Base-by-base conservation (phyloP, 2,797 vertebrate species). In the Epinephelus coioides region DNA sequence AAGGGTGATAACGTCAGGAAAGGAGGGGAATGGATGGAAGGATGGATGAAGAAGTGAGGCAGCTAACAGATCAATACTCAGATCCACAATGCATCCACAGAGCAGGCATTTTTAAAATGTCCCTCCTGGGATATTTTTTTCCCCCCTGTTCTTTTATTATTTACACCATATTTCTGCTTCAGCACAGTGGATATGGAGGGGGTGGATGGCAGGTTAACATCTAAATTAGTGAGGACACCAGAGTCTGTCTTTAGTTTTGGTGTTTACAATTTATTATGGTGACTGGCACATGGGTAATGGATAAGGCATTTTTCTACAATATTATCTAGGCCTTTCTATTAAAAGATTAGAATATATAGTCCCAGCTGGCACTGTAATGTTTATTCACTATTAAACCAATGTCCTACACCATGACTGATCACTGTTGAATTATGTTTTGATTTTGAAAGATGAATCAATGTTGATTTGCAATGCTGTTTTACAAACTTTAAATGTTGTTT, bases 1-100 rank as follows among this genome's bases (percentile, higher is more conserved):
- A 91, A 81, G 82, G 82, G 73, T 81, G 89, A 93, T 94, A 94
- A 92, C 73, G 82, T 92, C 91, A 88, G 67, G 70, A 77, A 81
- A 81, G 76, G 73, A 65, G n/a, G 71, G 23, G 84, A 90, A 89
- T 72, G 79, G 82, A 91, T 85, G 79, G 80, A 73, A 18, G 80
- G 71, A 86, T 72, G 76, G 76, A 87, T 65, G 78, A 81, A 79
- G 61, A 82, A 79, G 74, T 69, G 70, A 84, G 60, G 81, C 77
- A 62, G 50, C 76, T 82, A 71, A 64, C 81, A 88, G 83, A 93
- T 94, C 92, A 93, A 93, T 94, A 86, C 82, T 86, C 55, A 76
- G 84, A 87, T 87, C 66, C 72, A 88, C 87, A 92, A 91, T 91
- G 86, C 88, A 92, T 92, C 71, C 43, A 84, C 72, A 83, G 72